Base-by-base conservation (phyloP, 2,888 invertebrate genomes). In the Hydrotaea cyrtoneurina region DNA sequence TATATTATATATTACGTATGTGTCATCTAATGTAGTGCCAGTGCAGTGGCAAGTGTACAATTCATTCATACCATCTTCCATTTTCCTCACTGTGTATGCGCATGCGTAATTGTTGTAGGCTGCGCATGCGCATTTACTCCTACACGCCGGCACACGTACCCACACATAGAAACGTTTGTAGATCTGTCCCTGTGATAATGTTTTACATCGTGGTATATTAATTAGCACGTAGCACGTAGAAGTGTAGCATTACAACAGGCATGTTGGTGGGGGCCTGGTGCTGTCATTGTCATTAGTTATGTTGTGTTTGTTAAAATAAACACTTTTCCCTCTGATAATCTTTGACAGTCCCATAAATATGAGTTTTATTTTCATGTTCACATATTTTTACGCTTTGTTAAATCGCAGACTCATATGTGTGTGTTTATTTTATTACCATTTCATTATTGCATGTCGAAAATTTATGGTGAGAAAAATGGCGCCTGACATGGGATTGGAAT, bases 131-230 rank as follows among this genome's bases (percentile, higher is more conserved):
- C 66, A 36, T 43, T 4, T 31, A 43, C 66, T 13, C 36, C 31
- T 13, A n/a, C 36, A 19, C 66, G 39, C 19, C 19, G 2, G 0
- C 66, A 39, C 66, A n/a, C 23, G 2, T 21, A n/a, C 39, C 0
- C 62, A 31, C 31, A 31, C 23, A 39, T n/a, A n/a, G n/a, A n/a
- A n/a, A n/a, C n/a, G n/a, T n/a, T n/a, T n/a, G n/a, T 72, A 69
- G 73, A 66, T 66, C 26, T 43, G 39, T 43, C 13, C 11, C 36
- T 19, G 11, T 59, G 66, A 59, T 73, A 73, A 73, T 59, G 73
- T 43, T 59, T 57, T 46, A 69, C 69, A 69, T 69, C 13, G 66
- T 73, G 23, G 39, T 39, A 73, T 57, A 73, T 73, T 73, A 73
- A 73, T 73, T 73, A 73, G 57, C 57, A 73, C 71, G 71, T 71